Conservation (phyloP, 2,797 vertebrate genomes). For the Megaceryle alcyon region DNA sequence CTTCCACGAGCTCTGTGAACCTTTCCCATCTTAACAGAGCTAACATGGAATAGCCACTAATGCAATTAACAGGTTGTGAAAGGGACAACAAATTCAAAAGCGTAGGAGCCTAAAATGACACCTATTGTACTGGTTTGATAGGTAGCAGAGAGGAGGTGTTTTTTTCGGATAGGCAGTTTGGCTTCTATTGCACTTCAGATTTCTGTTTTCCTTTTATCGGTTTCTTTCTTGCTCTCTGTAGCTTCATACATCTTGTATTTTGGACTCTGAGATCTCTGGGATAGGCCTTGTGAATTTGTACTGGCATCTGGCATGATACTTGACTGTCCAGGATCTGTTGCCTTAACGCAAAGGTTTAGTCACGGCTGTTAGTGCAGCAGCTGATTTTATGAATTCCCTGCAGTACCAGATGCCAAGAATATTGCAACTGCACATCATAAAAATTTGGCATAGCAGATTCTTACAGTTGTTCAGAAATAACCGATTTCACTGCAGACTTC, state of each 20-base stretch:
- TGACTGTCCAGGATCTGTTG: neutral
- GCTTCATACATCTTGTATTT: neutral
- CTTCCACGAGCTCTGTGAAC: neutral
- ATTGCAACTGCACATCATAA: neutral
- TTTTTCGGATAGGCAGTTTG: neutral
- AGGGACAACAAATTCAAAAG: neutral
- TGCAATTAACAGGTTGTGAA: rapidly evolving
- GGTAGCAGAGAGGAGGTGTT: neutral
- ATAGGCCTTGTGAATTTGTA: neutral
- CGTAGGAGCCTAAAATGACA: neutral
- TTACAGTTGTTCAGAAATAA: neutral
- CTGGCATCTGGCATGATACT: neutral
- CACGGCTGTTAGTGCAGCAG: neutral
- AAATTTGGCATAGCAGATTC: neutral
- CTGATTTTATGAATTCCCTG: neutral
- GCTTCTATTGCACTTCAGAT: neutral
- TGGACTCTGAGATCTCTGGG: neutral
- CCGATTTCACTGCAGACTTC: neutral
- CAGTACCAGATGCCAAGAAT: neutral
- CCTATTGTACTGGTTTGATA: neutral
- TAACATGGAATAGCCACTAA: neutral
- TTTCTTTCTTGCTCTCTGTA: neutral
- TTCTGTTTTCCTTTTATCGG: neutral
- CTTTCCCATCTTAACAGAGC: neutral
- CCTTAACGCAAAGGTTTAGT: neutral